A percentile compares a stretch with the other conserved stretches of the same genome.
Evolutionary conservation across 2,888 invertebrate genomes (phyloP).

Genomic region (Drosophila meridiana): DNA sequence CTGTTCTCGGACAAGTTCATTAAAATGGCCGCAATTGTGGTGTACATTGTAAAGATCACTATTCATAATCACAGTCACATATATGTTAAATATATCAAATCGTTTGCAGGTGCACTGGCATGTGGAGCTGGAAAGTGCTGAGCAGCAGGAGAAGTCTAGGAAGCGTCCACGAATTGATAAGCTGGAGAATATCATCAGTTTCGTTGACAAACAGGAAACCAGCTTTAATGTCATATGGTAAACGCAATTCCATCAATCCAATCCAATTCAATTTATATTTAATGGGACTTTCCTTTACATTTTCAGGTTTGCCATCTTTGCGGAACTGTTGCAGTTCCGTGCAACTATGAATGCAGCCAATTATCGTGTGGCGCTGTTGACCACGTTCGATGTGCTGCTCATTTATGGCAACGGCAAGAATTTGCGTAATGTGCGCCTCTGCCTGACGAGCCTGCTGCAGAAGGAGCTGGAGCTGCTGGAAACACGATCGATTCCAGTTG

Average conservation of each 20-base stretch:
- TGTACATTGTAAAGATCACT: slow-evolving; percentile 71
- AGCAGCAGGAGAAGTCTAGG: slow-evolving; percentile 12
- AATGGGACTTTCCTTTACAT: too few relatives aligned
- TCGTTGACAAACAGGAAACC: slow-evolving; percentile 56
- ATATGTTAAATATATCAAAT: not conserved
- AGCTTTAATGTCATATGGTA: slow-evolving; percentile 80
- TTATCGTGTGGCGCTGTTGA: slow-evolving; percentile 64
- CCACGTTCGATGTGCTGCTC: slow-evolving; percentile 55
- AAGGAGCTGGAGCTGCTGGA: slow-evolving; percentile 56
- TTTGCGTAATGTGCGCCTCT: slow-evolving; percentile 67
- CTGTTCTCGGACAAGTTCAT: slow-evolving; percentile 67
- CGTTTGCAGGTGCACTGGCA: slow-evolving; percentile 74
- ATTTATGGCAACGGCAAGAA: slow-evolving; percentile 68
- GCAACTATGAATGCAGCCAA: slow-evolving; percentile 73
- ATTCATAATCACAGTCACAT: not conserved
- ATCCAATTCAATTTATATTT: not conserved
- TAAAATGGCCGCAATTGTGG: slow-evolving; percentile 74
- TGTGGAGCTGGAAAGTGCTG: slow-evolving; percentile 21
- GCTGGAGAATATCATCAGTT: slow-evolving; percentile 66
- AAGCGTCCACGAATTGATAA: slow-evolving; percentile 72
- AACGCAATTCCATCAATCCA: not conserved
- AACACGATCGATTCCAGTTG: slow-evolving; percentile 30
- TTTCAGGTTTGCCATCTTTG: slow-evolving; percentile 77
- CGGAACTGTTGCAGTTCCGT: slow-evolving; percentile 67
- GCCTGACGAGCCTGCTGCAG: slow-evolving; percentile 62